Evolutionary conservation across 2,113 vertebrate species (phyloP), one percentile per base, ranked within the genome.

Genomic region (Sinosuthora webbiana): DNA sequence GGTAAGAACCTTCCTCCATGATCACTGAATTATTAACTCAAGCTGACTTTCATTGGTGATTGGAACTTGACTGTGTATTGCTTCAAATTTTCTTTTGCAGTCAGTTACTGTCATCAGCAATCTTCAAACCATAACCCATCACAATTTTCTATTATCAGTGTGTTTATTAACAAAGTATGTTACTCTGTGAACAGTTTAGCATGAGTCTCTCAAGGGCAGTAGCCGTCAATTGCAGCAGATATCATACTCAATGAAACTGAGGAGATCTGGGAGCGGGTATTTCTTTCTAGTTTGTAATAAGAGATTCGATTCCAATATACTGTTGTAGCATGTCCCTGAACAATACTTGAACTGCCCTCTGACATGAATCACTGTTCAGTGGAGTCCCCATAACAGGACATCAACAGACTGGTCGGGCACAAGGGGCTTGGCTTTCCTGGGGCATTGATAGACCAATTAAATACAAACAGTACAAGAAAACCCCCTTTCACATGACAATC

Each of bases 371-470:
- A 13, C 7, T 17, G 4, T 24, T 65, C 22, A 44, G 22, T 28
- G 22, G 10, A 81, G 52, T 59, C 10, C 8, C 15, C 19, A 28
- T 52, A n/a, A 37, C 4, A 59, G 23, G 23, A 59, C 28, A 50
- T 47, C 0, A 0, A 82, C 52, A 74, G 19, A 59, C 3, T 27
- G 10, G 27, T 65, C 0, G 0, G 10, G 37, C 33, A 44, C 37
- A 65, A 73, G 27, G 15, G 22, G 13, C 31, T 57, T 73, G 31
- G 59, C 15, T 81, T 80, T 65, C 31, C 59, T 50, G 37, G 27
- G 5, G 10, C 33, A 24, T 7, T 57, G 44, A 50, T 27, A 65
- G 22, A 88, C 30, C 31, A 50, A 28, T 50, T 23, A 67, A 89
- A 67, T 6, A 27, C 9, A 37, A 64, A 49, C 18, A 50, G 23